Percentiles rank a stretch among this genome's conserved stretches.
phyloP scores from a whole-genome alignment of 1,140 invertebrate genomes.

The Cydia splendana region DNA sequence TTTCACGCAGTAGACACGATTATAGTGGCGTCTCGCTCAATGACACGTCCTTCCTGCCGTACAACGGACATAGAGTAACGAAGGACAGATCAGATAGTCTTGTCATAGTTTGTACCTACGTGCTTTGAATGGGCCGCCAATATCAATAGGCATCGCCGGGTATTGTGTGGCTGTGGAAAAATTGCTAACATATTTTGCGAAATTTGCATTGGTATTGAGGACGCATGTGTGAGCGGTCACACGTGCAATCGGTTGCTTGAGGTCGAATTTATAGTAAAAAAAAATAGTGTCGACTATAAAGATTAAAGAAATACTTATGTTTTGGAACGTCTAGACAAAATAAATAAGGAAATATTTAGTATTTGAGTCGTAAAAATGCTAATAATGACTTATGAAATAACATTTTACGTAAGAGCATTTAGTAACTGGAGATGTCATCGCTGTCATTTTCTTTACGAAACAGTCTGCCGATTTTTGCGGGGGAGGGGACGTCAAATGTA shows the following conservation, averaged over 20 bases:
- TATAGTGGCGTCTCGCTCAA: conserved; percentile 64
- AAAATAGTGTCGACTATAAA: background rate
- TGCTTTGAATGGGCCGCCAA: conserved; percentile 43
- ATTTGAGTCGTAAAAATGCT: background rate
- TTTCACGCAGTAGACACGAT: conserved; percentile 58
- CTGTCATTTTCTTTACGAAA: no score
- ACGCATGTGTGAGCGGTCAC: background rate
- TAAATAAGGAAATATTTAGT: background rate
- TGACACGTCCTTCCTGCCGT: conserved; percentile 67
- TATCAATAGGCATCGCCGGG: conserved; percentile 46
- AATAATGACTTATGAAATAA: no score
- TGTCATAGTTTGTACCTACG: conserved; percentile 50
- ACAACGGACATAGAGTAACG: conserved; percentile 50
- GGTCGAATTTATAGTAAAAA: background rate
- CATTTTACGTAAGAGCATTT: no score
- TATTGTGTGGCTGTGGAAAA: conserved; percentile 33
- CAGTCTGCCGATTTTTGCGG: no score
- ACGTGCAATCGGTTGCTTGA: background rate
- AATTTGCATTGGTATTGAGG: conserved; percentile 15
- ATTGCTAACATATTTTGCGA: background rate
- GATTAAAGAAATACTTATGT: background rate
- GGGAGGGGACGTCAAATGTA: no score
- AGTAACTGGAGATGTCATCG: no score
- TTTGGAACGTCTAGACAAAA: background rate
- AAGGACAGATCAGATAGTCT: conserved; percentile 54